Conservation (phyloP, 1,140 invertebrate genomes). For the Diachasma alloeum region DNA sequence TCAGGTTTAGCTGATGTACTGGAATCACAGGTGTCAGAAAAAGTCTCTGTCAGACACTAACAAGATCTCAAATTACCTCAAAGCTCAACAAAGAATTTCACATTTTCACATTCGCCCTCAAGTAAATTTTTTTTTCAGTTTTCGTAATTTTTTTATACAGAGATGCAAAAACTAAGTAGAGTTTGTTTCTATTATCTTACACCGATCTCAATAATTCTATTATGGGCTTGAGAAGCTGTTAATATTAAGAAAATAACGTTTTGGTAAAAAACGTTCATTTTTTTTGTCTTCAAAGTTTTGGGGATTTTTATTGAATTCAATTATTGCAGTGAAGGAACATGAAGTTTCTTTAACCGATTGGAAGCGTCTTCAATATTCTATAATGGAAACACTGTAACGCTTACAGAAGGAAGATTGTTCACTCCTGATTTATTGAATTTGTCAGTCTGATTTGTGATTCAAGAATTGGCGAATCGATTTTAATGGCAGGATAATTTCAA, state of each 20-base stretch:
- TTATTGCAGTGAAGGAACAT: background rate
- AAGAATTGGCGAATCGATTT: background rate
- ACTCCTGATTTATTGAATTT: background rate
- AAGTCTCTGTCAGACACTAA: too few species aligned
- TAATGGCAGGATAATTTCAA: background rate
- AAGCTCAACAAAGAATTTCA: background rate
- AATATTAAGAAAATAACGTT: conserved; percentile 7
- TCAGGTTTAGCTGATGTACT: background rate
- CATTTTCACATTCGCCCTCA: background rate
- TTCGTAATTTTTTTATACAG: conserved; percentile 6
- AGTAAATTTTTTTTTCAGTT: background rate
- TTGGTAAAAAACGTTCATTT: background rate
- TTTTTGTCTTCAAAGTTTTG: background rate
- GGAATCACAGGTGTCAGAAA: background rate
- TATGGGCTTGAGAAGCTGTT: background rate
- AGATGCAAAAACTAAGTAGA: conserved; percentile 9
- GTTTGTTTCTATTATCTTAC: conserved; percentile 1
- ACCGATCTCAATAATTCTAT: background rate
- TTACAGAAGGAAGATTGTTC: background rate
- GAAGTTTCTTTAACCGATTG: background rate
- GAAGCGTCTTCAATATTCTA: background rate
- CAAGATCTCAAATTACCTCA: too few species aligned
- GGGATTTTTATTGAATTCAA: background rate
- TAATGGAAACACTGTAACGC: background rate
- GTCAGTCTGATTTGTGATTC: conserved; percentile 1